Evolutionary conservation across 1,140 invertebrate species (phyloP), one percentile per base, ranked within the genome.

Genomic region (Phthorimaea operculella): DNA sequence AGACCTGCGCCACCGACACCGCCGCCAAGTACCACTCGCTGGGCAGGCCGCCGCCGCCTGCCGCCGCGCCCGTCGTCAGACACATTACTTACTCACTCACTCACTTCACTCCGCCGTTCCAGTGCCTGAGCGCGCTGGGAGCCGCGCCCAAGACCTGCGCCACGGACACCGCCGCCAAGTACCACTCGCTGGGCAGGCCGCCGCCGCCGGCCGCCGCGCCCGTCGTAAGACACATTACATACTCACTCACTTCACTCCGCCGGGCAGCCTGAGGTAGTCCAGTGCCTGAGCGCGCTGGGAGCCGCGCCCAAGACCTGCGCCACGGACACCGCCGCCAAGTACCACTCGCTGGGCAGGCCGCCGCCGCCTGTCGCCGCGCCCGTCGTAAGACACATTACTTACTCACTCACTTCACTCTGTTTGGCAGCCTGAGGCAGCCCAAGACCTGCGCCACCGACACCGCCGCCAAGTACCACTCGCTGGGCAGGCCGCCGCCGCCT

Each of bases 31-130:
- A 83, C 55, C 73, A 80, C 55, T 80, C 77, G 0, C 59, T 81
- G 0, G 78, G 79, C 5, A 58, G 79, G 18, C 73, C 73, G 4
- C 50, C 68, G 15, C 71, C 74, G 2, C 55, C 51, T 3, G 57
- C 53, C 0, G 56, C 52, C 8, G 54, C 59, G 8, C 61, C 69
- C 0, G 11, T 57, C 48, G 72, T 75, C 36, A 62, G 51, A 34
- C 33, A 34, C 11, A 6, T 34, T 34, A 34, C 11, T n/a, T n/a
- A n/a, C n/a, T n/a, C n/a, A n/a, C n/a, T n/a, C n/a, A n/a, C n/a
- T n/a, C n/a, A n/a, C n/a, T n/a, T n/a, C n/a, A n/a, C n/a, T n/a
- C 91, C 91, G 2, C 90, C 91, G 0, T 95, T 95, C 76, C 93
- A 94, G 61, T 95, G 93, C 64, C 72, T 95, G 17, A 87, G 90